A percentile compares a stretch with the other conserved stretches of the same genome.
Evolutionary conservation across 2,113 vertebrate genomes (phyloP).

Genomic region (Nothobranchius furzeri): DNA sequence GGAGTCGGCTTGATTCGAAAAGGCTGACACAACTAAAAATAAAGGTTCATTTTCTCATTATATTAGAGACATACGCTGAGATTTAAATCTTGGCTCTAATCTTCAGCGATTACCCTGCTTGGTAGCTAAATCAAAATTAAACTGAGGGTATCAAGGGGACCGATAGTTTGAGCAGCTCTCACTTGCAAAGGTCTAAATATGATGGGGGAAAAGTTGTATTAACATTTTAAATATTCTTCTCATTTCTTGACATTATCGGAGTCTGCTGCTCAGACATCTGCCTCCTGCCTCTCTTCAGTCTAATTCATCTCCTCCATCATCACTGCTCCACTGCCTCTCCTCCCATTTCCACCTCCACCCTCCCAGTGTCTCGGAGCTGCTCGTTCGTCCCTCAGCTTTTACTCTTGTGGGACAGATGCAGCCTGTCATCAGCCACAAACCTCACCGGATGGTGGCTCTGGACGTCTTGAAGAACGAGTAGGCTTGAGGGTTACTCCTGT

Average conservation of each 20-base stretch:
- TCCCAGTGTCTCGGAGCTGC: constrained; percentile 28
- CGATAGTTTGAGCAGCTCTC: neutral
- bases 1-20: too few species aligned
- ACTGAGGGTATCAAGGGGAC: too few species aligned
- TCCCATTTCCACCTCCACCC: constrained; percentile 34
- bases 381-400: constrained; percentile 30
- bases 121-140: too few species aligned
- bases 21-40: too few species aligned
- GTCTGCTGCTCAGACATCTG: constrained; percentile 3
- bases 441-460: constrained; percentile 74
- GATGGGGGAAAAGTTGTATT: neutral
- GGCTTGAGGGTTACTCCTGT: constrained; percentile 62
- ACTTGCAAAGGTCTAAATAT: neutral
- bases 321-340: constrained; percentile 44
- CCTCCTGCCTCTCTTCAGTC: constrained; percentile 15
- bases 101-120: too few species aligned
- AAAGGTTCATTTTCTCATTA: too few species aligned
- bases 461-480: constrained; percentile 77
- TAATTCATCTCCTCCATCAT: constrained; percentile 51
- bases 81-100: too few species aligned
- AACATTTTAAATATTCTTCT: too few species aligned
- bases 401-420: constrained; percentile 70
- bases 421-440: constrained; percentile 79
- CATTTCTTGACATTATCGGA: neutral
- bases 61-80: too few species aligned